Percentiles rank a stretch among this genome's conserved stretches.
phyloP scores from a whole-genome alignment of 2,888 invertebrate species.

The Branchellion lobata region DNA sequence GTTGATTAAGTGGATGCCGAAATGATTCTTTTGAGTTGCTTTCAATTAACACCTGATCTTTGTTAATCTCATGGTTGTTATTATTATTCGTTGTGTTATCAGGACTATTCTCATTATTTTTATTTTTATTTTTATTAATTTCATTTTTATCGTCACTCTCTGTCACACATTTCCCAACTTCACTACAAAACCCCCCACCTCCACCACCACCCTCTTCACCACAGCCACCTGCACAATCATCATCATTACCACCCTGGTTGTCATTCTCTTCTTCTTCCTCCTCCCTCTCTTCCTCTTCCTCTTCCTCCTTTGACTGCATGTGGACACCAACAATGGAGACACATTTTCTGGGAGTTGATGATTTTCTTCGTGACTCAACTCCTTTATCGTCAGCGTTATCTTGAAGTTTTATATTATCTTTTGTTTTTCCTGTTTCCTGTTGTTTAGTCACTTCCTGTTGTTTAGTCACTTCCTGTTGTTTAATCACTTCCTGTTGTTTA shows the following conservation, averaged over 20 bases:
- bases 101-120: not conserved
- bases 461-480: not conserved
- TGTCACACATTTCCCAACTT: not conserved
- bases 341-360: conserved; percentile 45
- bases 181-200: not conserved
- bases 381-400: not conserved
- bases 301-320: not conserved
- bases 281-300: not conserved
- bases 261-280: not conserved
- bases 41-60: too few species aligned
- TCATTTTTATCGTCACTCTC: conserved; percentile 1
- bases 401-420: too few species aligned
- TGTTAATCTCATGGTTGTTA: too few species aligned
- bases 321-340: too few species aligned
- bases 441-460: not conserved
- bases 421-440: not conserved
- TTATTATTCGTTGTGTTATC: not conserved
- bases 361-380: conserved; percentile 47
- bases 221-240: not conserved
- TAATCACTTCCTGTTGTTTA: not conserved
- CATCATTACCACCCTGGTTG: not conserved
- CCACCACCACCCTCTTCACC: not conserved
- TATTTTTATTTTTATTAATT: not conserved
- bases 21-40: too few species aligned
- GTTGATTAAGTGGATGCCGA: not conserved